Evolutionary conservation across 1,140 invertebrate genomes (phyloP).

Genomic region (Tetranychus cinnabarinus): DNA sequence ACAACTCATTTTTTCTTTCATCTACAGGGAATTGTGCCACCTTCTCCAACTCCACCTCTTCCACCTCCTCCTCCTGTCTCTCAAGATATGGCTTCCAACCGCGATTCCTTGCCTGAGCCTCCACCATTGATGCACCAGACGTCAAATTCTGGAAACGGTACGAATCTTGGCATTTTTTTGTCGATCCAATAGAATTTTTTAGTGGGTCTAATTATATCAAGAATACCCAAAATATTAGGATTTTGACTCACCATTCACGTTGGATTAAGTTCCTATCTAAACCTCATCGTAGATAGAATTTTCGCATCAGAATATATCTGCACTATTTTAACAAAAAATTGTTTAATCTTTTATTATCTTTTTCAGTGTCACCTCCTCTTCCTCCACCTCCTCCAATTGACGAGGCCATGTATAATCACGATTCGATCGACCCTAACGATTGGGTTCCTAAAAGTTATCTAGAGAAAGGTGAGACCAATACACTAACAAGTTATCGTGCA

Average conservation of each 20-base stretch:
- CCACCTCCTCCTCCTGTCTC: conserved; percentile 22
- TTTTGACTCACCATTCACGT: no score
- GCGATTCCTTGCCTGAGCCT: conserved; percentile 7
- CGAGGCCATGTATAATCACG: conserved; percentile 20
- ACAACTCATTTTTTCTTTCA: neutral
- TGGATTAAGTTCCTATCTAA: no score
- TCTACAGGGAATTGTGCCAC: conserved; percentile 20
- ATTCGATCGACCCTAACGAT: conserved; percentile 26
- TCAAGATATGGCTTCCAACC: neutral
- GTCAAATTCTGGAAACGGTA: neutral
- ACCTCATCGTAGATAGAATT: no score
- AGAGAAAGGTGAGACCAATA: conserved; percentile 54
- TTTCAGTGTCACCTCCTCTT: conserved; percentile 36
- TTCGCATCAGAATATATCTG: no score
- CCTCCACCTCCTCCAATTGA: conserved; percentile 56
- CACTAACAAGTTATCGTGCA: neutral
- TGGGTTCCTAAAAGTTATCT: conserved; percentile 85
- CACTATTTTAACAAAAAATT: no score
- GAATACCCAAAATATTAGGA: neutral
- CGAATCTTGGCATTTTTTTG: neutral
- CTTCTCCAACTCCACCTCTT: conserved; percentile 37
- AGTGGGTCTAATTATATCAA: neutral
- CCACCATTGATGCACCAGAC: conserved; percentile 6
- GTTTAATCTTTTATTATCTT: no score
- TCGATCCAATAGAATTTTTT: neutral